These are phyloP conservation scores for Craseonycteris thonglongyai DNA, from an alignment of 2,113 vertebrate genomes.

Conservation along the genomic window DNA sequence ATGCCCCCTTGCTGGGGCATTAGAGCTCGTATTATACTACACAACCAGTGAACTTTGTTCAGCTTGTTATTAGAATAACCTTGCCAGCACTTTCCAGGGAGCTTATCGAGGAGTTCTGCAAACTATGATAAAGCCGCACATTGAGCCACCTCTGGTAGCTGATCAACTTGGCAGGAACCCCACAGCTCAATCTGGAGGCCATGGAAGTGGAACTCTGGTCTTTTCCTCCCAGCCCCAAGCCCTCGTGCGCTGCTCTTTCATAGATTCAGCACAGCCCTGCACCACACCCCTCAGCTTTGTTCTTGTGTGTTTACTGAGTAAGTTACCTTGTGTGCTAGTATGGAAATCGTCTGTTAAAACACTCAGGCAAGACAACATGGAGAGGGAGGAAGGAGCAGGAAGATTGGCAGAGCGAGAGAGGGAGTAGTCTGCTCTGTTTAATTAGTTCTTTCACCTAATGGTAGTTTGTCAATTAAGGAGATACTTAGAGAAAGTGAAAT, in stretches of 20 bases:
- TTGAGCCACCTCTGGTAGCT: not conserved
- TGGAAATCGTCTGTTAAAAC: slow-evolving; percentile 71
- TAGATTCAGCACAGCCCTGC: slow-evolving; percentile 43
- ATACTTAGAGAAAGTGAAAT: slow-evolving; percentile 81
- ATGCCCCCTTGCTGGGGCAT: not conserved
- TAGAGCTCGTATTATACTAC: accelerated
- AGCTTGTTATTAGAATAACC: slow-evolving; percentile 24
- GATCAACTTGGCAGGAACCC: slow-evolving; percentile 51
- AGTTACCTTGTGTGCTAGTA: slow-evolving; percentile 72
- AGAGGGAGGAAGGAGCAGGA: slow-evolving; percentile 52
- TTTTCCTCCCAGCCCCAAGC: not conserved
- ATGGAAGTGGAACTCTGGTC: slow-evolving; percentile 21
- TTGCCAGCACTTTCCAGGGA: slow-evolving; percentile 47
- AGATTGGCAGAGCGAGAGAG: slow-evolving; percentile 51
- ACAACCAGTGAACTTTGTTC: not conserved
- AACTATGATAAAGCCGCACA: slow-evolving; percentile 46
- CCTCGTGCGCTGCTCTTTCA: not conserved
- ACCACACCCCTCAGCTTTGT: slow-evolving; percentile 42
- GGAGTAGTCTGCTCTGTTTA: slow-evolving; percentile 74
- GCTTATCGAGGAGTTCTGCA: slow-evolving; percentile 58
- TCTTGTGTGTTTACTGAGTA: slow-evolving; percentile 60
- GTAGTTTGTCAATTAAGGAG: slow-evolving; percentile 85
- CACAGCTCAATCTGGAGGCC: too few species aligned
- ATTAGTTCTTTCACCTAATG: slow-evolving; percentile 84
- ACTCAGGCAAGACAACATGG: slow-evolving; percentile 68